A percentile compares a stretch with the other conserved stretches of the same genome.
Evolutionary conservation across 37 sponge, comb jelly and placozoan genomes (phyloP).

Genomic region (Geodia barretti): DNA sequence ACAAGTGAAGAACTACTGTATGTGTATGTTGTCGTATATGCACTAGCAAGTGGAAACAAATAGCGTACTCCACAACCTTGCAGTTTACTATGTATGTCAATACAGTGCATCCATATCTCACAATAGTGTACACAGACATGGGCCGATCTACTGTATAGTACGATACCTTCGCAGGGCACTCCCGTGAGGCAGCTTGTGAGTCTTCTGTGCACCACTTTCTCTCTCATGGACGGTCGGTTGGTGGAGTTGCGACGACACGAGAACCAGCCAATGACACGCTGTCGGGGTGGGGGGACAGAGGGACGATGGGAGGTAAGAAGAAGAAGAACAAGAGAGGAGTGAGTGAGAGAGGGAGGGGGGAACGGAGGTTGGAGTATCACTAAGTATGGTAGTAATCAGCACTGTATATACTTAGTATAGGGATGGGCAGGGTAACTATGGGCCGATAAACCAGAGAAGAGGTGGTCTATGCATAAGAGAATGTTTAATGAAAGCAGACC

Average conservation of each 20-base stretch:
- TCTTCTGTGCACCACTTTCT: slow-evolving; percentile 56
- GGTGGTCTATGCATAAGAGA: too few species aligned
- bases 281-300: neutral
- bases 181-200: neutral
- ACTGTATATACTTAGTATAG: too few species aligned
- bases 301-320: neutral
- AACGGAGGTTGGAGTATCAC: too few species aligned
- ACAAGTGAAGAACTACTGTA: too few species aligned
- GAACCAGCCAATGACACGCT: slow-evolving; percentile 85
- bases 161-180: neutral
- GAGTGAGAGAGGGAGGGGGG: too few species aligned
- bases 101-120: neutral
- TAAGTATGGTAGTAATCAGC: too few species aligned
- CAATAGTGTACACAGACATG: neutral
- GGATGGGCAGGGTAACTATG: too few species aligned
- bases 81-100: neutral
- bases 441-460: too few species aligned
- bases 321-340: too few species aligned
- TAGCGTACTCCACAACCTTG: too few species aligned
- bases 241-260: slow-evolving; percentile 63
- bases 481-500: slow-evolving; percentile 14
- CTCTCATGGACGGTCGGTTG: slow-evolving; percentile 60
- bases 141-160: too few species aligned
- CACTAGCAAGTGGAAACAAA: neutral
- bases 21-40: neutral